Evolutionary conservation across 2,888 invertebrate genomes (phyloP), one percentile per base, ranked within the genome.

Genomic region (Rhodophaea formosa): DNA sequence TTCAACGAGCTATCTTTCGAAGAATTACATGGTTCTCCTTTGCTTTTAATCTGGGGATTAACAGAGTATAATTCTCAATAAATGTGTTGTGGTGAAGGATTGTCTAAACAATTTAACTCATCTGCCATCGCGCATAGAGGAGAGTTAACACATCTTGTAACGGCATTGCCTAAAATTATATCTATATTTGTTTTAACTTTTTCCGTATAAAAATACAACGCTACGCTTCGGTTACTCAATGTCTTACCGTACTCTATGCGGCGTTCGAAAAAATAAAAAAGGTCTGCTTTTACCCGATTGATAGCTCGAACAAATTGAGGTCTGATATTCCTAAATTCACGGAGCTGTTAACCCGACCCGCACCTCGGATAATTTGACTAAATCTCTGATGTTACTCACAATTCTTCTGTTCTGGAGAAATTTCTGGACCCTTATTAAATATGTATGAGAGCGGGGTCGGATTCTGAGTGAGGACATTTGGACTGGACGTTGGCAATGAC

Each of bases 361-460:
- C 59, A 64, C 62, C 62, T 59, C 60, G 55, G 56, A 62, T 66
- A 64, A 72, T 70, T 67, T 67, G 53, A 66, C 62, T 64, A 71
- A 73, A 78, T 77, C 72, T 70, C 63, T 57, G 63, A 69, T 69
- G 71, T 70, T 66, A 64, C 47, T 64, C 68, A 65, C 68, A 61
- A 68, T 73, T 75, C 68, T 69, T 73, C 66, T 69, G 65, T 72
- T 75, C 64, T 68, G 54, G 59, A 59, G 60, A 62, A 65, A 64
- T 66, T 68, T 66, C 60, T 60, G 49, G 42, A 59, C 62, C 62
- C 67, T 71, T 63, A 77, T 81, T 71, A 75, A 59, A 88, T 86
- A 88, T 89, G 82, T 82, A 88, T 88, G 81, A 80, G 74, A 65
- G 60, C 64, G 65, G 66, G 72, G 66, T 66, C 74, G 73, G 75